Base-by-base conservation (phyloP, 2,797 vertebrate species). In the Eospalax fontanierii region DNA sequence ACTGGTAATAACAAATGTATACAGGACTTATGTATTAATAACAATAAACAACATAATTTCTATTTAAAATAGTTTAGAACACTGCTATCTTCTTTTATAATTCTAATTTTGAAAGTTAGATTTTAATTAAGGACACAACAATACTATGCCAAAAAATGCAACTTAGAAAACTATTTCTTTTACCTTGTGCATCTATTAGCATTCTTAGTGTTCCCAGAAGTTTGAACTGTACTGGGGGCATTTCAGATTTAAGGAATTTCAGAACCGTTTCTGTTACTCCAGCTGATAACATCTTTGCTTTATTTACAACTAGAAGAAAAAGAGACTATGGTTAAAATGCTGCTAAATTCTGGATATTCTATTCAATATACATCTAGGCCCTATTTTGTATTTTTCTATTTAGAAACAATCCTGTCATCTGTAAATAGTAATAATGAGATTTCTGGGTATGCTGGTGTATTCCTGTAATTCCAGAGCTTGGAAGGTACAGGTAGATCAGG, bases 101-200 rank as follows among this genome's bases (percentile, higher is more conserved):
- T 97, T 86, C 91, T 96, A 97, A 93, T 94, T 95, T 87, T 91
- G 59, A 89, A 93, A 87, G 40, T 21, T 84, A 89, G 92, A 91
- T 68, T 50, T 93, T 73, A 97, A 93, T 59, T 94, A 96, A 54
- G 96, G 14, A 83, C 66, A 92, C 90, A 97, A 95, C 8, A 97
- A 92, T 90, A 94, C 84, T 35, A 79, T 3, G 35, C 11, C 68
- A 75, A 90, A 83, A n/a, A 94, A 89, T 28, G 61, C 30, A 88
- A 43, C 50, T 57, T 88, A 63, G 28, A 38, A 87, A 90, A 95
- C 89, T 81, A 97, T 97, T 97, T 98, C 97, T 85, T 97, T 98
- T 99, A 99, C 99, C 99, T 99, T 99, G 99, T 65, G 99, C 99
- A 98, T 99, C 99, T 96, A 99, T 99, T 98, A 99, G 99, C 99